Conservation (phyloP, 2,113 vertebrate species). For the Apteryx mantelli region DNA sequence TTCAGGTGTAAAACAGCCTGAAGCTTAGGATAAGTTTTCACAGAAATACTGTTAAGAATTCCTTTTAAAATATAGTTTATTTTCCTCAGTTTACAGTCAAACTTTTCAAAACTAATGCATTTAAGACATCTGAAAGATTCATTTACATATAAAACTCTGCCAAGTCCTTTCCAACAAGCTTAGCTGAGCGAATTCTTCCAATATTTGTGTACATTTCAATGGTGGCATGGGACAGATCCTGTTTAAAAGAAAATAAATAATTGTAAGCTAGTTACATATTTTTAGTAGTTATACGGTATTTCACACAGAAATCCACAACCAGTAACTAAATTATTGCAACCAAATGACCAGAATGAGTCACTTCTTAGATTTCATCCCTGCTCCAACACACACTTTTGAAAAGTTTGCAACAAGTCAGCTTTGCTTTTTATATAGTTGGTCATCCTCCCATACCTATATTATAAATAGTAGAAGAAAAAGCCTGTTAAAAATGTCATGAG, state of each 20-base stretch:
- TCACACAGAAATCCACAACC: neutral
- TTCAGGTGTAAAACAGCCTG: neutral
- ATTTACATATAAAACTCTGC: constrained; percentile 98
- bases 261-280: neutral
- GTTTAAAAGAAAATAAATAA: constrained; percentile 32
- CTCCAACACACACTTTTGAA: neutral
- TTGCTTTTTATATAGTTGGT: neutral
- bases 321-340: neutral
- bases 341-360: neutral
- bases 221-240: constrained; percentile 95
- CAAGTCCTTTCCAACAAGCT: constrained; percentile 94
- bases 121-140: neutral
- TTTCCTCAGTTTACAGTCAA: neutral
- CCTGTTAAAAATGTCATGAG: neutral
- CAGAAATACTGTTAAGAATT: neutral
- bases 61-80: neutral
- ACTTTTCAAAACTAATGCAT: neutral
- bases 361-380: neutral
- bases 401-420: neutral
- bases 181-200: constrained; percentile 88
- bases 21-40: neutral
- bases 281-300: neutral
- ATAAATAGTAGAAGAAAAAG: neutral
- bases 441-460: neutral
- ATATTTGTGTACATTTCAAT: constrained; percentile 96